Base-by-base conservation (phyloP, 2,113 vertebrate species). In the Eolophus roseicapilla region DNA sequence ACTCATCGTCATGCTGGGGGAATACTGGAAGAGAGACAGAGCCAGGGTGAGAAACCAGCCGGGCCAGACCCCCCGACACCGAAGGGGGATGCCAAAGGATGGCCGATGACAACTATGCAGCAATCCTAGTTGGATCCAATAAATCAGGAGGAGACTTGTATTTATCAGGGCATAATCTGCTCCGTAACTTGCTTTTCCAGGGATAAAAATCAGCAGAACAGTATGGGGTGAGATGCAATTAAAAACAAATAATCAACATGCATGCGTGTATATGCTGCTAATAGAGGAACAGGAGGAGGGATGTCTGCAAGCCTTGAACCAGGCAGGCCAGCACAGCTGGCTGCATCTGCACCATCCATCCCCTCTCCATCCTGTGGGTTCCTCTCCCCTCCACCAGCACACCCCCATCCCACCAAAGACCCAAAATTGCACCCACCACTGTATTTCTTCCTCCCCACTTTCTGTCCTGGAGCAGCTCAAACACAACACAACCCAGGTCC, bases 1-100 rank as follows among this genome's bases (percentile, higher is more conserved):
- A 86, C 99, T 99, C 99, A 99, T 99, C 97, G 99, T 99, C 99
- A 99, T 99, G 98, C 99, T 99, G 96, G 99, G 99, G 98, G 99
- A 99, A 98, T 99, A 99, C 99, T 99, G 97, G 18, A 94, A 97
- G 53, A 97, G 94, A 98, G 92, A 96, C 93, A 95, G 86, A 97
- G 90, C 95, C 84, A 92, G 86, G 71, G 95, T 97, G 88, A 97
- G 92, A 95, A 90, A 94, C 71, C 52, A 82, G 41, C 92, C 2
- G 7, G 84, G 90, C 49, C 82, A 47, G 77, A 78, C 9, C 39
- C 67, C 69, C 3, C 11, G 65, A 74, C 49, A 63, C 68, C 17
- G 5, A 52, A 59, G 73, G 13, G 55, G 64, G 82, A 47, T 41
- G 81, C 71, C 39, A 69, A 89, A 94, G 63, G 70, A 81, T 35